These are phyloP conservation scores for Lingula anatina DNA, from an alignment of 2,888 invertebrate genomes.

Conservation along the genomic window DNA sequence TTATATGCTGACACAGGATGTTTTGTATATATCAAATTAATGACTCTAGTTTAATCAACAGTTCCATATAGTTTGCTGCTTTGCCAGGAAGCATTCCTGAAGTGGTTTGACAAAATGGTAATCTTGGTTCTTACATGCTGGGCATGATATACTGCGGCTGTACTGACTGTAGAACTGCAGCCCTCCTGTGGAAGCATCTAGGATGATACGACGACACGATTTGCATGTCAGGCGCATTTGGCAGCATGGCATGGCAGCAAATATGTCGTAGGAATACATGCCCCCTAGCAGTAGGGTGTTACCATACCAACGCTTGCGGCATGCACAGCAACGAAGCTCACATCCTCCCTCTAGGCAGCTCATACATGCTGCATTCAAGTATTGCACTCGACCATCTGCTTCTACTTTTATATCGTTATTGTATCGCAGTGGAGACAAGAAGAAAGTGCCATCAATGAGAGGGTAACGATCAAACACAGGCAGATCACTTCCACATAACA, in stretches of 20 bases:
- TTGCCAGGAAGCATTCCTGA: constrained; percentile 30
- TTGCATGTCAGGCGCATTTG: constrained; percentile 90
- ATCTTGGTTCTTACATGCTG: constrained; percentile 83
- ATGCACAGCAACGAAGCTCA: constrained; percentile 48
- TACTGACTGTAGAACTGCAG: constrained; percentile 92
- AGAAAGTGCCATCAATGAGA: constrained; percentile 95
- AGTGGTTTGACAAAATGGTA: constrained; percentile 93
- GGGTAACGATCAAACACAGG: constrained; percentile 96
- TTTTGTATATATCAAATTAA: no score
- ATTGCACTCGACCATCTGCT: constrained; percentile 78
- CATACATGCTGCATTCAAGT: constrained; percentile 91
- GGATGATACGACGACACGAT: constrained; percentile 81
- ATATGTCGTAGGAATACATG: constrained; percentile 97
- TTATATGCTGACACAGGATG: no score
- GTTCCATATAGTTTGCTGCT: constrained; percentile 29
- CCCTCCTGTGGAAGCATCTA: constrained; percentile 72
- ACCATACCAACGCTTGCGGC: constrained; percentile 61
- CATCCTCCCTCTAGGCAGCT: constrained; percentile 71
- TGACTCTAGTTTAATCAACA: no score
- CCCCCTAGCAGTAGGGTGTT: constrained; percentile 89
- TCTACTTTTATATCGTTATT: constrained; percentile 57
- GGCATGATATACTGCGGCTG: constrained; percentile 76
- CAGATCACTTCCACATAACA: constrained; percentile 79
- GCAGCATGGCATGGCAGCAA: constrained; percentile 95
- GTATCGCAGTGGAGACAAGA: constrained; percentile 90